phyloP scores from a whole-genome alignment of 2,888 invertebrate genomes.

The Litoditis marina region DNA sequence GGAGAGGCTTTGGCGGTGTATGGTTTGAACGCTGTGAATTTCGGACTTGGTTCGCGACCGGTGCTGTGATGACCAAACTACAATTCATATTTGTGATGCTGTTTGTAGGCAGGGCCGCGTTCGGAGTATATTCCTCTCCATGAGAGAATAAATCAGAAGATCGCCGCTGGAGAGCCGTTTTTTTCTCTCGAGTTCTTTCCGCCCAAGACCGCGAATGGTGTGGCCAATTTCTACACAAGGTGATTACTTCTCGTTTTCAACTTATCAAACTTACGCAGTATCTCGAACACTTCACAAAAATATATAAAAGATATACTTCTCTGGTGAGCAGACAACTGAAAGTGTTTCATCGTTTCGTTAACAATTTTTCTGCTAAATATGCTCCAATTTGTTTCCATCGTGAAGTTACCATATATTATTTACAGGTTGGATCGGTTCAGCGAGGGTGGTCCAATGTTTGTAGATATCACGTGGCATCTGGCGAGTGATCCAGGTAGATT shows the following conservation, averaged over 20 bases:
- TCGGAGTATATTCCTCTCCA: constrained; percentile 47
- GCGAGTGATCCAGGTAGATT: constrained; percentile 66
- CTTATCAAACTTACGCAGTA: not conserved
- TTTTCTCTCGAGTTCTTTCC: constrained; percentile 70
- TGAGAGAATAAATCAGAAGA: constrained; percentile 48
- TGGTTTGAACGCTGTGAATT: no score
- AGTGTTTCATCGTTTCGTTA: no score
- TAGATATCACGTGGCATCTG: constrained; percentile 70
- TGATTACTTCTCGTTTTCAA: not conserved
- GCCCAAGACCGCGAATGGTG: constrained; percentile 65
- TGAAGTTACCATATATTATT: not conserved
- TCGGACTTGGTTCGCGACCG: no score
- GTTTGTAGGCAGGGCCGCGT: no score
- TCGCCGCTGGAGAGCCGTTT: constrained; percentile 65
- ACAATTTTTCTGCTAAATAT: no score
- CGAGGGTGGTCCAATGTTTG: constrained; percentile 68
- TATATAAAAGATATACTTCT: no score
- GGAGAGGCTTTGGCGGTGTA: no score
- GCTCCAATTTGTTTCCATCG: no score
- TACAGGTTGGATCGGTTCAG: constrained; percentile 42
- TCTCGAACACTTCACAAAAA: not conserved
- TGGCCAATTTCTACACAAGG: constrained; percentile 67
- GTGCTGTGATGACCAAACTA: no score
- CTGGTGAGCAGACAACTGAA: no score
- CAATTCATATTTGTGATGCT: no score